Base-by-base conservation (phyloP, 2,888 invertebrate genomes). In the Octodonta nipae region DNA sequence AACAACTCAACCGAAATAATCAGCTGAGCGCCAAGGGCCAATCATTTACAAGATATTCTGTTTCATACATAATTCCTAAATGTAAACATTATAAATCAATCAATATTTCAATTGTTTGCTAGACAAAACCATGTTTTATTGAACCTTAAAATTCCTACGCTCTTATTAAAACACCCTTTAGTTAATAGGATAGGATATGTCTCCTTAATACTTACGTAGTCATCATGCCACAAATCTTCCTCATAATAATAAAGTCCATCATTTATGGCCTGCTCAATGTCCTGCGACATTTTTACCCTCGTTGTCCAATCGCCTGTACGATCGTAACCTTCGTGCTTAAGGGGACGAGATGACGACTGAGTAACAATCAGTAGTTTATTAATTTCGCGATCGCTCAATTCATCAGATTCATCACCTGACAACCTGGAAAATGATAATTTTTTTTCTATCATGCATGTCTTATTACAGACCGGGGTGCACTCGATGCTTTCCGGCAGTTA, bases 171-270 rank as follows among this genome's bases (percentile, higher is more conserved):
- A n/a, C n/a, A n/a, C n/a, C n/a, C n/a, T n/a, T n/a, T n/a, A n/a
- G n/a, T n/a, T n/a, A n/a, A n/a, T n/a, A n/a, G n/a, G n/a, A n/a
- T n/a, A n/a, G n/a, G n/a, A n/a, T n/a, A n/a, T n/a, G n/a, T n/a
- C n/a, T n/a, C n/a, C n/a, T n/a, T n/a, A n/a, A n/a, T 24, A 41
- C 46, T 40, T 47, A 51, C 49, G 34, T 42, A 47, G 26, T 50
- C 50, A 15, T 38, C 71, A 24, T 68, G 78, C 88, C 88, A 87
- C 33, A 96, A 63, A 55, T 93, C 92, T 55, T 93, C 89, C 63
- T 98, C 96, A 50, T 96, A 98, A 50, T 88, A 85, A 54, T 76
- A 79, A 12, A 98, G 71, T n/a, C 96, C 96, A 60, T 96, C 92
- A 48, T 93, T 92, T 48, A 98, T 98, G 26, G 87, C 83, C 65